These are phyloP conservation scores for Morelia viridis DNA, from an alignment of 2,797 vertebrate species.

Conservation along the genomic window DNA sequence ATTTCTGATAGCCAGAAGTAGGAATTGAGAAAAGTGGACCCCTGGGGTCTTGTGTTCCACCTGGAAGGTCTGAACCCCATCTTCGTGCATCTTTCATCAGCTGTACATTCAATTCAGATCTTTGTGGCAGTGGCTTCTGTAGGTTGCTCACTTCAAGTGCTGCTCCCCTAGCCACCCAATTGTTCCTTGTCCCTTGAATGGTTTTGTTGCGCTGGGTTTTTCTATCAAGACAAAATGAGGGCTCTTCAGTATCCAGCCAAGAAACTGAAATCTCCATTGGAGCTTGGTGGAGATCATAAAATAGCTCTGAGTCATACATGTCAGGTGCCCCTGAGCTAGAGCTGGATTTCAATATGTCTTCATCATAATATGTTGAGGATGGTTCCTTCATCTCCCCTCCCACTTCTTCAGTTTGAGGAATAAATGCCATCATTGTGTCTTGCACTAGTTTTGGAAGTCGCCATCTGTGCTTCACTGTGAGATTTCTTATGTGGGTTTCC, in stretches of 20 bases:
- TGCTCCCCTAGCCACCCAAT: not conserved
- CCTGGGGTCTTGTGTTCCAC: not conserved
- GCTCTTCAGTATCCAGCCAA: not conserved
- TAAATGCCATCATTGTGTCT: not conserved
- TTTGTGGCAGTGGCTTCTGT: too few relatives aligned
- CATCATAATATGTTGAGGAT: not conserved
- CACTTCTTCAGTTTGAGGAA: not conserved
- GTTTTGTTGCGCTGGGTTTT: not conserved
- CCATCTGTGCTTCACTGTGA: not conserved
- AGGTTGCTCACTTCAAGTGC: rapidly evolving
- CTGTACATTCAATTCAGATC: not conserved
- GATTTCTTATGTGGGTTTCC: not conserved
- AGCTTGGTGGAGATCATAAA: not conserved
- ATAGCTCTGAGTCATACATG: not conserved
- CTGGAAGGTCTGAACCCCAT: not conserved
- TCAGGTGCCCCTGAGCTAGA: not conserved
- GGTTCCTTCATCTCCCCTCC: not conserved
- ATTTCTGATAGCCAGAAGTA: not conserved
- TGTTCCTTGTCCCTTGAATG: too few relatives aligned
- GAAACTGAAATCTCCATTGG: not conserved
- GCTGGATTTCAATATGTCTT: not conserved
- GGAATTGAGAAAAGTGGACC: not conserved
- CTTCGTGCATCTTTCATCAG: too few relatives aligned
- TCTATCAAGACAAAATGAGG: not conserved
- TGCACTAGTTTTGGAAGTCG: not conserved